These are phyloP conservation scores for Lasiurus borealis DNA, from an alignment of 2,113 vertebrate genomes.

Conservation along the genomic window DNA sequence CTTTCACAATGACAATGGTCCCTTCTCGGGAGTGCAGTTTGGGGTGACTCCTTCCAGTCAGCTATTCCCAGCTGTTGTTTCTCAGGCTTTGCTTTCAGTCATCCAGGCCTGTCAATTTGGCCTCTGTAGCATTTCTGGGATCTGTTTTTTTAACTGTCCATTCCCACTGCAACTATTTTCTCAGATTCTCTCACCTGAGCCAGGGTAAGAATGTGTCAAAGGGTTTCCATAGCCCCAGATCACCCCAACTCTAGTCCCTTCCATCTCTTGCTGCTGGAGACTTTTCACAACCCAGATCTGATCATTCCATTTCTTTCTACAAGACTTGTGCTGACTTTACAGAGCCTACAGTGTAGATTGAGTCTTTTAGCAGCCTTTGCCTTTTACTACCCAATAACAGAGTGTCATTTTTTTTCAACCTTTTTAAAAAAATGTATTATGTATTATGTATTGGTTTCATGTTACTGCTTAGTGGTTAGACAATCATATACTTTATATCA, in stretches of 20 bases:
- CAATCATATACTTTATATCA: not conserved
- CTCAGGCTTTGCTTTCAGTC: conserved; percentile 21
- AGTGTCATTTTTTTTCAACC: not conserved
- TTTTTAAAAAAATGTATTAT: not conserved
- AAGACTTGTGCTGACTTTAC: not conserved
- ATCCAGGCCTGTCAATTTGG: not conserved
- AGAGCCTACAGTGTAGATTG: not conserved
- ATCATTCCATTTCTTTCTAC: not conserved
- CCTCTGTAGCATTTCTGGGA: not conserved
- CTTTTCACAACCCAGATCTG: not conserved
- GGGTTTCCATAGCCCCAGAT: not conserved
- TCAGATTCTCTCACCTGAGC: not conserved
- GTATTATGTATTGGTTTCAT: not conserved
- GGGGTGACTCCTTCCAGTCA: not conserved
- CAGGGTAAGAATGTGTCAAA: not conserved
- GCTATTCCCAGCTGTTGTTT: not conserved
- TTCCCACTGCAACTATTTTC: not conserved
- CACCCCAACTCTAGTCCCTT: not conserved
- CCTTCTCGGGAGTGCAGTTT: not conserved
- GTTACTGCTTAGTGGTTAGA: not conserved
- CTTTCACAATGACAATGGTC: conserved; percentile 8
- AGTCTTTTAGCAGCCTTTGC: not conserved
- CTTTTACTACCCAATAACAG: not conserved
- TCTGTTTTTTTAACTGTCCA: not conserved
- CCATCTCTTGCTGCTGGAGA: not conserved